Evolutionary conservation across 2,888 invertebrate species (phyloP).

Genomic region (Cinara cedri): DNA sequence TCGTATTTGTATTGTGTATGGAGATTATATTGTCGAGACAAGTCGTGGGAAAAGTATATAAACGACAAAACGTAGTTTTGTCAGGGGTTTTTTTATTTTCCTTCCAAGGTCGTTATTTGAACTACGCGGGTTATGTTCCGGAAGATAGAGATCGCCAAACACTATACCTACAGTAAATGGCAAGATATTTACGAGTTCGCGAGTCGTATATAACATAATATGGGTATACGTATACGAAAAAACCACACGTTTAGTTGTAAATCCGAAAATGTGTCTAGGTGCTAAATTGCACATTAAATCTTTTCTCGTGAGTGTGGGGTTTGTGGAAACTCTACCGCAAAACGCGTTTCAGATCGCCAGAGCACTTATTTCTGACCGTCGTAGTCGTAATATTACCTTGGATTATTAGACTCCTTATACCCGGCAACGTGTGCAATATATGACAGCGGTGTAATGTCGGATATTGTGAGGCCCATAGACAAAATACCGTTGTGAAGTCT

Average conservation of each 20-base stretch:
- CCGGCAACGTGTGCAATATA: no score
- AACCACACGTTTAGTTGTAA: not conserved
- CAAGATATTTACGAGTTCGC: constrained; percentile 17
- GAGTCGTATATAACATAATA: not conserved
- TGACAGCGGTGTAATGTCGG: no score
- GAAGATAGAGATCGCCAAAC: constrained; percentile 5
- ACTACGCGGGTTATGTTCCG: no score
- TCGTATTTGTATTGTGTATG: no score
- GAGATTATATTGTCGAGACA: no score
- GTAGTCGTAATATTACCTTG: not conserved
- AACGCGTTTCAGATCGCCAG: constrained; percentile 14
- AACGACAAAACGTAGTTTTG: no score
- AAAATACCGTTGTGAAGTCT: no score
- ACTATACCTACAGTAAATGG: not conserved
- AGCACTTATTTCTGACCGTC: not conserved
- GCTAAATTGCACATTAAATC: constrained; percentile 37
- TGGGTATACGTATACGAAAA: not conserved
- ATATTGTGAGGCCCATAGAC: no score
- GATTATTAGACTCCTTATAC: not conserved
- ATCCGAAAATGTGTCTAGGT: constrained; percentile 14
- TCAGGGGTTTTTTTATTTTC: no score
- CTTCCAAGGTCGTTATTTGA: not conserved
- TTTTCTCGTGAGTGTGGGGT: not conserved
- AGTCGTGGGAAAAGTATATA: no score
- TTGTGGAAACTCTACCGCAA: constrained; percentile 1